Evolutionary conservation across 2,888 invertebrate genomes (phyloP), one percentile per base, ranked within the genome.

Genomic region (Villa cingulata): DNA sequence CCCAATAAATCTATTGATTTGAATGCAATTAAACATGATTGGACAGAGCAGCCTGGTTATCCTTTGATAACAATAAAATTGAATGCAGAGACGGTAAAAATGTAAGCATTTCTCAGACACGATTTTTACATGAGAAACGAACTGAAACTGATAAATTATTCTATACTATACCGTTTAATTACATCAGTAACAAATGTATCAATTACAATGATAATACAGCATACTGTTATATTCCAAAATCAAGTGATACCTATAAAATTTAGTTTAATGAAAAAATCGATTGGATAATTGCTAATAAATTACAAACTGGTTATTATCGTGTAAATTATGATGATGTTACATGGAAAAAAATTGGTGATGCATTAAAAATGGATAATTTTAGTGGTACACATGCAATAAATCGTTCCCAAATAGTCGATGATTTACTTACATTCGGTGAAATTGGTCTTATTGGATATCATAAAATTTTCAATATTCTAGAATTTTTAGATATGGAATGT

Each of bases 351-450:
- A 48, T 65, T 4, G 44, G 53, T 12, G 6, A 19, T 1, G 61
- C 62, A 4, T 48, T 65, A 3, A 17, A 36, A 2, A 27, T 46
- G 17, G 3, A 41, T 0, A 47, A 52, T 2, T 59, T 60, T 51
- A 58, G 56, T 29, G 53, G 50, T 4, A 59, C 65, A 19, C 56
- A 59, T 15, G 56, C 55, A 6, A 57, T 80, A 10, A 87, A 85
- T 64, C 74, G 89, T 39, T 87, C 84, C 0, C 83, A 87, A 50
- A 58, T 81, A 6, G 66, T 90, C 0, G 84, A 86, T 56, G 91
- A 92, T 62, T 70, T 80, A 5, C 74, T 80, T 52, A 77, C 75
- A 53, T 64, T 81, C 46, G 81, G 81, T 5, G 68, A 75, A 46
- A 74, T 74, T 43, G 75, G 74, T 12, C 61, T 72, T 34, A 58